Base-by-base conservation (phyloP, 2,888 invertebrate species). In the Bombylius discolor region DNA sequence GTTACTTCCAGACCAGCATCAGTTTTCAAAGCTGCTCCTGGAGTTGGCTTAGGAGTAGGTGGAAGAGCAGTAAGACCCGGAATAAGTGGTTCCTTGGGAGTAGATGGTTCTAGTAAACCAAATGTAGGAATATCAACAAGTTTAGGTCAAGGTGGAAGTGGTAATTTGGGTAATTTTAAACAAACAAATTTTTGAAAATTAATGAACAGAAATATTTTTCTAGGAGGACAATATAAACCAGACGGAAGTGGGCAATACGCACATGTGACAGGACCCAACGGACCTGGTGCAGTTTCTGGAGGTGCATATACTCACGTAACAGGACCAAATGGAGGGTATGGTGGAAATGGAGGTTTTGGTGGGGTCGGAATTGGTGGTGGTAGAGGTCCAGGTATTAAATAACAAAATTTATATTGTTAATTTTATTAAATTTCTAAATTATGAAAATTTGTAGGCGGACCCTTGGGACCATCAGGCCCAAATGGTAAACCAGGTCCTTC, bases 381-480 rank as follows among this genome's bases (percentile, higher is more conserved):
- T 11, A 11, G 39, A 11, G 39, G 39, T 42, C 4, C 4, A 8
- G 12, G 34, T 36, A 7, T 36, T 3, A 8, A 8, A 51, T n/a
- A 23, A 36, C 2, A 47, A 53, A 4, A 45, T 47, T 45, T 12
- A 5, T n/a, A 1, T 32, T 45, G n/a, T 31, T 23, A n/a, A 13
- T 9, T 23, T 23, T 23, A 2, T 23, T 23, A 23, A 23, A 23
- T 23, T 23, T 23, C 4, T 45, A 34, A 12, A 47, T 31, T 5
- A 33, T 4, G 14, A 32, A 23, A 23, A 9, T 8, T 1, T 23
- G 32, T 13, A 14, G 60, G 59, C 31, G 56, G 53, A 47, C 49
- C 47, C 54, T 47, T 57, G 49, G 53, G 55, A 12, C 74, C 75
- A 42, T 70, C 64, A 47, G 62, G 61, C 13, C 64, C 67, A 11